These are phyloP conservation scores for Castor canadensis DNA, from an alignment of 2,113 vertebrate genomes.

Conservation along the genomic window DNA sequence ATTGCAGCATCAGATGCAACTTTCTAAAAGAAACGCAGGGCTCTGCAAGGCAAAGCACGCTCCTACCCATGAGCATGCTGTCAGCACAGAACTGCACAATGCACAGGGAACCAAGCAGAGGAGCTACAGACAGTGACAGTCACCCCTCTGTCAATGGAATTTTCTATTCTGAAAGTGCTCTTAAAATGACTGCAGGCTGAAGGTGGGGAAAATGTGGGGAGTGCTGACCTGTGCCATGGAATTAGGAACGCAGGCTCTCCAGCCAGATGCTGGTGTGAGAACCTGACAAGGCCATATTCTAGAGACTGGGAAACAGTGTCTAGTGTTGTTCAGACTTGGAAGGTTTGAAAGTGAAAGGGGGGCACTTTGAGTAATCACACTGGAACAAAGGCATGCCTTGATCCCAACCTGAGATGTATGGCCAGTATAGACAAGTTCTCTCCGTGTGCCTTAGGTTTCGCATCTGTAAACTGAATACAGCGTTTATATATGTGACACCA, in stretches of 20 bases:
- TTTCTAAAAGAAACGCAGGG: slow-evolving; percentile 9
- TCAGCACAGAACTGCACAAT: not conserved
- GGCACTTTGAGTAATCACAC: not conserved
- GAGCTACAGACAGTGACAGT: not conserved
- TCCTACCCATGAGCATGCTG: not conserved
- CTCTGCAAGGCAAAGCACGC: not conserved
- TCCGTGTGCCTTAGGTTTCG: not conserved
- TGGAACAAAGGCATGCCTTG: not conserved
- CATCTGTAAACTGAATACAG: not conserved
- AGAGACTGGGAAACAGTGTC: not conserved
- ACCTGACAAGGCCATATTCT: not conserved
- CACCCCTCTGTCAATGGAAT: not conserved
- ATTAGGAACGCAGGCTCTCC: not conserved
- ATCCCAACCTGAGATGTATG: not conserved
- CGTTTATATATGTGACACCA: too few species aligned
- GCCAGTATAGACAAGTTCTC: fast-evolving
- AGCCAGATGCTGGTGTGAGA: not conserved
- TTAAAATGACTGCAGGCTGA: not conserved
- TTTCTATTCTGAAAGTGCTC: not conserved
- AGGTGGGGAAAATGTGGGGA: not conserved
- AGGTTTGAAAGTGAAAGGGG: not conserved
- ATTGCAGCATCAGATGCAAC: not conserved
- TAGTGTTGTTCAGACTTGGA: not conserved
- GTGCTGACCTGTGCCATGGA: not conserved
- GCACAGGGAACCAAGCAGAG: not conserved